A percentile compares a stretch with the other conserved stretches of the same genome.
Conservation (phyloP, 2,888 invertebrate species). For the Agrotis ipsilon region DNA sequence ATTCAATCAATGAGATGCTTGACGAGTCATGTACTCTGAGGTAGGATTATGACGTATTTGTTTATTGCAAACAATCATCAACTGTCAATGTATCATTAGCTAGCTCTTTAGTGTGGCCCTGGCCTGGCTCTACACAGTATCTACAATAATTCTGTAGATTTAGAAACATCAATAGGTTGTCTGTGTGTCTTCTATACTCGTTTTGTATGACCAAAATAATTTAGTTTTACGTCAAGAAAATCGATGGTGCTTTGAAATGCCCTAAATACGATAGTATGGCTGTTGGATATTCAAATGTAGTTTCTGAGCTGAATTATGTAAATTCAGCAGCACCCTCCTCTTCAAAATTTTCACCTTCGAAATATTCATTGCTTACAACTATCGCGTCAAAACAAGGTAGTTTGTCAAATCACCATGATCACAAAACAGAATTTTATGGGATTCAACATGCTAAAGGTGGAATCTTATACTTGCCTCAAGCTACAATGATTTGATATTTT, state of each 20-base stretch:
- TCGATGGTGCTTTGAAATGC: background rate
- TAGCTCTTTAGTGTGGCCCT: background rate
- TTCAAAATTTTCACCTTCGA: background rate
- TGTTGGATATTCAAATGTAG: background rate
- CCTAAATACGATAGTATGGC: background rate
- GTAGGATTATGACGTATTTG: slow-evolving; percentile 4
- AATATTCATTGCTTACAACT: background rate
- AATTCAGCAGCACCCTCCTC: background rate
- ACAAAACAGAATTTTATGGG: background rate
- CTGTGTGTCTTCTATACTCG: background rate
- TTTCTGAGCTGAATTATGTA: background rate
- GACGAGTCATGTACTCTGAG: background rate
- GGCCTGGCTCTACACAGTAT: background rate
- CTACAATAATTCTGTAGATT: background rate
- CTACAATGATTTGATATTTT: background rate
- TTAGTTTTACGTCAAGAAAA: background rate
- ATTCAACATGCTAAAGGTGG: background rate
- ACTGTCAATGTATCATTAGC: slow-evolving; percentile 16
- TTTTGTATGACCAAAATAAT: background rate
- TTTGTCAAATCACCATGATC: slow-evolving; percentile 11
- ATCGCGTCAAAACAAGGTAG: slow-evolving; percentile 4
- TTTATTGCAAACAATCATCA: slow-evolving; percentile 4
- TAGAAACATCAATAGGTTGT: background rate
- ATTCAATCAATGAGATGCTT: slow-evolving; percentile 40
- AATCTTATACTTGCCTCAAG: background rate